Evolutionary conservation across 2,113 vertebrate genomes (phyloP), one percentile per base, ranked within the genome.

Genomic region (Lethenteron camtschaticum): DNA sequence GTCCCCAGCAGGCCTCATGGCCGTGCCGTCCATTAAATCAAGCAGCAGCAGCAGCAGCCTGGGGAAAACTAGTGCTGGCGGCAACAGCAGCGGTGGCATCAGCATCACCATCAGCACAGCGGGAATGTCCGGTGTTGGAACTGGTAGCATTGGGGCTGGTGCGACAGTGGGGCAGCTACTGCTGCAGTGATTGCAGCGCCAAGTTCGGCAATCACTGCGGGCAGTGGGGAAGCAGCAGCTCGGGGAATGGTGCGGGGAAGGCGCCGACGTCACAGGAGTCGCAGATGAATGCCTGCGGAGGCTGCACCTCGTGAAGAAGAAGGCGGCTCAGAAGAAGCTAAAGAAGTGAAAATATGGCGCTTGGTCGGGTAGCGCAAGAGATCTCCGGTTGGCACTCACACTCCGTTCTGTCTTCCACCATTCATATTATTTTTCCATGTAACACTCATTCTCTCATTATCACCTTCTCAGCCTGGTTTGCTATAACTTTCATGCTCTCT

Each of bases 251-350:
- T 0, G 85, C 86, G 16, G 80, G 86, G 1, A 96, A 96, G 76
- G 82, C 83, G 2, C 90, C 88, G 0, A 95, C 89, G 2, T 92
- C 90, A 11, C 92, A 97, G 74, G 95, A 97, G 68, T 95, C 89
- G 10, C 92, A 99, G 78, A 85, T 96, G 57, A 92, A 89, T 24
- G 95, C 95, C 90, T 97, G 91, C 96, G 95, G 70, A 82, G 92
- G 56, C 79, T 99, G 5, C 90, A 97, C 3, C 86, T 90, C 83
- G 89, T 99, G 68, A 99, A 99, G 81, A 99, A 96, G 82, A 99
- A 99, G 79, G 92, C 94, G 0, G 92, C 91, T 4, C 91, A 96
- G 60, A 95, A 90, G 80, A 96, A 94, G 69, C 81, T 95, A 58
- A 96, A 91, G 77, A 96, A 95, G 77, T 96, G 79, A 81, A 66